Evolutionary conservation across 2,888 invertebrate species (phyloP).

Genomic region (Onthophagus sagittarius): DNA sequence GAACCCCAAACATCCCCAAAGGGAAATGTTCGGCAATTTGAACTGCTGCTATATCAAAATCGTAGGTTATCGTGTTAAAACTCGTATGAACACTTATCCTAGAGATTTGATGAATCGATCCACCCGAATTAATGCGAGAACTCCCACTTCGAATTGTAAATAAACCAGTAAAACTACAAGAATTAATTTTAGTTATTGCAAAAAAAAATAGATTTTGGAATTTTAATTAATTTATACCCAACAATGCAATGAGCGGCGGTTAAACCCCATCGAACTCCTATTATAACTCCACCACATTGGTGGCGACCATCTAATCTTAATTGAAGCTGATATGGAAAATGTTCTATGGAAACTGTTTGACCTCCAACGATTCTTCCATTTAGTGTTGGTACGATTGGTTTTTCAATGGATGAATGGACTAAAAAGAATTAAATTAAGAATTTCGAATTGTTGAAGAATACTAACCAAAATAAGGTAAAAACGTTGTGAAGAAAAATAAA

Average conservation of each 20-base stretch:
- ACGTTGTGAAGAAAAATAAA: no score
- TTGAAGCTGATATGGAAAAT: slow-evolving; percentile 39
- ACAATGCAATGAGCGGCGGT: slow-evolving; percentile 33
- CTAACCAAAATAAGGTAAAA: no score
- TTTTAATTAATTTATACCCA: slow-evolving; percentile 16
- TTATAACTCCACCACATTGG: slow-evolving; percentile 32
- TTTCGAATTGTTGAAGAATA: no score
- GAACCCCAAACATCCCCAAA: neutral
- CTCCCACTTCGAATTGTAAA: slow-evolving; percentile 33
- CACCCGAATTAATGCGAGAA: slow-evolving; percentile 27
- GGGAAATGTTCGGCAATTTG: slow-evolving; percentile 24
- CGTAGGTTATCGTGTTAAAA: slow-evolving; percentile 32
- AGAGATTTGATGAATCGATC: slow-evolving; percentile 25
- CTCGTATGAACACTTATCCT: slow-evolving; percentile 31
- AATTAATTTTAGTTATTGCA: neutral
- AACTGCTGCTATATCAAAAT: slow-evolving; percentile 37
- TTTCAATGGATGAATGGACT: neutral
- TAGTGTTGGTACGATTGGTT: slow-evolving; percentile 17
- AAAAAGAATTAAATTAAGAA: no score
- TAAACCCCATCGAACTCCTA: slow-evolving; percentile 28
- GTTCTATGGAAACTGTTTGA: slow-evolving; percentile 31
- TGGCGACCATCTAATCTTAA: slow-evolving; percentile 24
- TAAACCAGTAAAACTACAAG: neutral
- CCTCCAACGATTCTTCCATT: slow-evolving; percentile 40
- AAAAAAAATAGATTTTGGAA: no score